phyloP scores from a whole-genome alignment of 2,797 vertebrate genomes.

The Malacoraja senta region DNA sequence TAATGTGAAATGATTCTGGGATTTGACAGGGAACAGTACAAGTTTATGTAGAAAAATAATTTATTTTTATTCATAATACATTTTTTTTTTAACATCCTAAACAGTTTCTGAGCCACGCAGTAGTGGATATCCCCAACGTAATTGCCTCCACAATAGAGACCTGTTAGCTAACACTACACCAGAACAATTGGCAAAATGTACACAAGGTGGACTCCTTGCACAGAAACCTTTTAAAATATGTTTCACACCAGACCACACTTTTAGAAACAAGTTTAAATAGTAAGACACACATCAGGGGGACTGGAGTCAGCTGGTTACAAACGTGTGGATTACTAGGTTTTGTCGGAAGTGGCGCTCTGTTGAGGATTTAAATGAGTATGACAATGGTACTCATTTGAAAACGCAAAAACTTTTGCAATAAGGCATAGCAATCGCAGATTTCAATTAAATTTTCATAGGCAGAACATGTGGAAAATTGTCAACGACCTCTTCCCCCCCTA shows the following conservation, averaged over 20 bases:
- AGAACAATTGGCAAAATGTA: neutral
- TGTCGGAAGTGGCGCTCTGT: no score
- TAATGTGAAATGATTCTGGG: neutral
- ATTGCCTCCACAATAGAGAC: neutral
- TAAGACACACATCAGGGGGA: neutral
- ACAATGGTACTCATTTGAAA: neutral
- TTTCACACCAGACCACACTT: neutral
- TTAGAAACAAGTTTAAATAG: neutral
- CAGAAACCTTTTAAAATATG: neutral
- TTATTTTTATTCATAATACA: neutral
- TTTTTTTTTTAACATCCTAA: neutral
- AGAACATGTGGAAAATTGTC: neutral
- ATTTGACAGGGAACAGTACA: neutral
- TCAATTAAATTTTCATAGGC: neutral
- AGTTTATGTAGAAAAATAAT: neutral
- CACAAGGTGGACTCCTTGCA: neutral
- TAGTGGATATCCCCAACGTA: neutral
- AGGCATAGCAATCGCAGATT: neutral
- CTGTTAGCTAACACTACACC: neutral
- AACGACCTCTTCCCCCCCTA: neutral
- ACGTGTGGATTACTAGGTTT: neutral
- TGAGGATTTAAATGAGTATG: neutral
- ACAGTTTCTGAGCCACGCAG: neutral
- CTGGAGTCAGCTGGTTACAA: neutral
- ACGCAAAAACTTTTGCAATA: neutral